Conservation (phyloP, 1,140 invertebrate genomes). For the Cydia amplana region DNA sequence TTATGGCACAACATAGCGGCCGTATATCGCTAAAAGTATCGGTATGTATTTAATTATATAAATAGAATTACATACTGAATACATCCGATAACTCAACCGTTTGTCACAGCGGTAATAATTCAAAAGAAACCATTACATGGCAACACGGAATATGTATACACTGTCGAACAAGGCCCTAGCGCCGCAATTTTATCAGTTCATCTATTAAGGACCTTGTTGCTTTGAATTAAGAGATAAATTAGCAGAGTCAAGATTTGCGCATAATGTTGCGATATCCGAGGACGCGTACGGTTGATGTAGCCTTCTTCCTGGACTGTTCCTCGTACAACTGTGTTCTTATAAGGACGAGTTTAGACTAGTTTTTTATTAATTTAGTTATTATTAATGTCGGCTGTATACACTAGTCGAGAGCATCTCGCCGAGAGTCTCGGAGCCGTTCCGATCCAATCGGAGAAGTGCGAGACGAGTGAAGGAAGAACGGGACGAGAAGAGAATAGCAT, state of each 20-base stretch:
- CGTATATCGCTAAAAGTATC: constrained; percentile 41
- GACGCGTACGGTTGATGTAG: constrained; percentile 42
- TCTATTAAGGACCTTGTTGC: constrained; percentile 24
- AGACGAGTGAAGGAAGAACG: too few relatives aligned
- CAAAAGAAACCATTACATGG: constrained; percentile 9
- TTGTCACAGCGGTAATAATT: background rate
- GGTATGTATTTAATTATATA: background rate
- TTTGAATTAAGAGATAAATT: constrained; percentile 25
- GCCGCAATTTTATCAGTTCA: constrained; percentile 6
- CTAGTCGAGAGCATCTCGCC: too few relatives aligned
- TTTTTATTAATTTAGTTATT: background rate
- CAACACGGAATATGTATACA: background rate
- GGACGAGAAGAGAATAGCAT: too few relatives aligned
- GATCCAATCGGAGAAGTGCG: too few relatives aligned
- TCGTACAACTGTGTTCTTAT: constrained; percentile 42
- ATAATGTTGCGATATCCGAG: constrained; percentile 34
- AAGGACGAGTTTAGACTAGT: constrained; percentile 38
- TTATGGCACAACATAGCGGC: too few relatives aligned
- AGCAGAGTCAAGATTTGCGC: background rate
- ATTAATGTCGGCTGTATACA: too few relatives aligned
- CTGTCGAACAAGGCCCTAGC: constrained; percentile 11
- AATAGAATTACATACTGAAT: background rate
- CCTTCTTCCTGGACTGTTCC: constrained; percentile 47
- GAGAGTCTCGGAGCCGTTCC: too few relatives aligned
- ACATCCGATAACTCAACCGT: constrained; percentile 4